Evolutionary conservation across 2,113 vertebrate species (phyloP).

Genomic region (Phaetusa simplex): DNA sequence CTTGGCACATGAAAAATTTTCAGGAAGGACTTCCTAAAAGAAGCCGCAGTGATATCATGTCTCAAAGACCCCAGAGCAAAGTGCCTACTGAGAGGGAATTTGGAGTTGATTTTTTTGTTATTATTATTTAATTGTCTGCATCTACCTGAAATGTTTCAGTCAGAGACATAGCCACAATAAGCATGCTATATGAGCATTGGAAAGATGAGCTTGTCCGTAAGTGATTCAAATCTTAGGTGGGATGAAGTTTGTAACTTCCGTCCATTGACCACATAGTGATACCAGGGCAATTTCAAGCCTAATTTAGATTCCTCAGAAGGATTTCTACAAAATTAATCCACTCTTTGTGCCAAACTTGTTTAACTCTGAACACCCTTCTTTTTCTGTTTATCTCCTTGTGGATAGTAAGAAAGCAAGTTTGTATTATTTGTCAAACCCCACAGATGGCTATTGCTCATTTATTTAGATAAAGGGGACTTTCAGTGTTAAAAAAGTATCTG

Average conservation of each 20-base stretch:
- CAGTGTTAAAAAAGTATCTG: neutral
- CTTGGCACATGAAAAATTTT: neutral
- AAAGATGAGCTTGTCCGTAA: neutral
- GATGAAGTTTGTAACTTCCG: neutral
- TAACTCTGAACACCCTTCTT: neutral
- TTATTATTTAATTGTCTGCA: neutral
- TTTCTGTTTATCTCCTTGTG: neutral
- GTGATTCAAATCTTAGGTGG: neutral
- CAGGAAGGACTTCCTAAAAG: neutral
- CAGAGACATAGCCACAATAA: neutral
- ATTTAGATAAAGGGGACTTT: neutral
- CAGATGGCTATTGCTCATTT: neutral
- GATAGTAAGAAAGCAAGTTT: neutral
- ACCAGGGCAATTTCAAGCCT: neutral
- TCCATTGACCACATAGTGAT: accelerated
- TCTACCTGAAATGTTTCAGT: neutral
- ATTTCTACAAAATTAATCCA: neutral
- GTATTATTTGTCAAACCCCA: neutral
- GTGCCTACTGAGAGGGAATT: neutral
- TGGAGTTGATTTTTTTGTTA: neutral
- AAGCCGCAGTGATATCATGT: neutral
- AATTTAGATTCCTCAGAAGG: neutral
- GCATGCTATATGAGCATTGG: neutral
- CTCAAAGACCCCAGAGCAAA: neutral
- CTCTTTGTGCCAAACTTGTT: neutral